A percentile compares a stretch with the other conserved stretches of the same genome.
phyloP scores from a whole-genome alignment of 2,113 vertebrate genomes.

The Athene noctua region DNA sequence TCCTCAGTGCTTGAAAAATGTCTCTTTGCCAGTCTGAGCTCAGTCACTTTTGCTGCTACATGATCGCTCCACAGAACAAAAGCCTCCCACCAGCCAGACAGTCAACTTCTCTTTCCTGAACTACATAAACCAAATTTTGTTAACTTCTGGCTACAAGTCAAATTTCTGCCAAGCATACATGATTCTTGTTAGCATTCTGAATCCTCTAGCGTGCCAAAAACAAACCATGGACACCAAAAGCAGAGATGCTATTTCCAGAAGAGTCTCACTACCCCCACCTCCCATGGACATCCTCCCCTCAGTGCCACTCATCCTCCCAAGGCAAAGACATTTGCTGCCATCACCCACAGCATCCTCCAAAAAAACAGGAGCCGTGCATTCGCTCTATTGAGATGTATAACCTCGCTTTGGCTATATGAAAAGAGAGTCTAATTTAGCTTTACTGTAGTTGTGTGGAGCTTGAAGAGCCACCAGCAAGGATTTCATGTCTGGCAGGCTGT shows the following conservation, averaged over 20 bases:
- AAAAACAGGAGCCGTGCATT: neutral
- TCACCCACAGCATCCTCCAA: neutral
- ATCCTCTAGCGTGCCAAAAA: rapidly evolving
- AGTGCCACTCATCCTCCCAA: neutral
- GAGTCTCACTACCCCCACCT: neutral
- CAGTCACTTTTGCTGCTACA: neutral
- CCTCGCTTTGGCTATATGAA: neutral
- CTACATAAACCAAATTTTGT: neutral
- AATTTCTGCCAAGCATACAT: neutral
- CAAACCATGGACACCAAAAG: rapidly evolving
- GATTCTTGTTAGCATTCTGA: neutral
- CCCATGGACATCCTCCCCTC: neutral
- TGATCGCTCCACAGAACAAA: neutral
- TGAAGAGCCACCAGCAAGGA: neutral
- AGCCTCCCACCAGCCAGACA: neutral
- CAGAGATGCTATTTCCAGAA: rapidly evolving
- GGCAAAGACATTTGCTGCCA: neutral
- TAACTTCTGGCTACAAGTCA: neutral
- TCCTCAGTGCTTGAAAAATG: neutral
- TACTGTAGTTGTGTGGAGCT: neutral
- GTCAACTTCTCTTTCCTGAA: neutral
- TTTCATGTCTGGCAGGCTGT: neutral
- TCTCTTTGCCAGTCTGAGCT: neutral
- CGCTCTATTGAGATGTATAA: rapidly evolving
- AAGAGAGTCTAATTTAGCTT: neutral